Evolutionary conservation across 2,888 invertebrate species (phyloP), one percentile per base, ranked within the genome.

Genomic region (Seira musarum): DNA sequence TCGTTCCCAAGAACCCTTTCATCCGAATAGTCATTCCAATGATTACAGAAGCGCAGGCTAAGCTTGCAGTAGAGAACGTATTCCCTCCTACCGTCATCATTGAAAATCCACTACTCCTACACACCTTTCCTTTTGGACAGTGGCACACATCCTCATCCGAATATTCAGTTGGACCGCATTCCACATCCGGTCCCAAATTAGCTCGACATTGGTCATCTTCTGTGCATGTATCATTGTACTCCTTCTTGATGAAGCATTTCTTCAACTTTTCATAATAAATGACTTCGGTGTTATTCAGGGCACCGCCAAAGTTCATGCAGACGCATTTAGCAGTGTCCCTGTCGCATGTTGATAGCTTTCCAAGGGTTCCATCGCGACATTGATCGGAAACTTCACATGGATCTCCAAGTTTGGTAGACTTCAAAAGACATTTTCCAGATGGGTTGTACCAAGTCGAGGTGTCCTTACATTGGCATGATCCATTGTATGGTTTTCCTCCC

Each of bases 101-200:
- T 65, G 70, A 64, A 61, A 78, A 66, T 2, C 19, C 78, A 70
- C 71, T 65, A 46, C 46, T 68, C n/a, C 76, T 17, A 35, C 83
- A 84, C 13, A 35, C 67, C 65, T 73, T 81, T 35, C 82, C 83
- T 5, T 25, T 2, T 35, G 83, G 83, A 78, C 83, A 84, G 30
- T 84, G 72, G 64, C 83, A 84, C 1, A 77, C 65, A 1, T 30
- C 46, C n/a, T 74, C 63, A 1, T 19, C 15, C 8, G 15, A 1
- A 5, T 1, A 65, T 0, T 61, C 65, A 1, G 67, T 64, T 1
- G 53, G 10, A 3, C 57, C 75, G 46, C 84, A 84, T 25, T 70
- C 57, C 0, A 81, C 78, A 21, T 79, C 69, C 0, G 78, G 66
- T 24, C 76, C 76, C 0, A 82, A 19, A 22, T 71, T 79, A 1